Evolutionary conservation across 2,888 invertebrate species (phyloP), one percentile per base, ranked within the genome.

Genomic region (Baccha elongata): DNA sequence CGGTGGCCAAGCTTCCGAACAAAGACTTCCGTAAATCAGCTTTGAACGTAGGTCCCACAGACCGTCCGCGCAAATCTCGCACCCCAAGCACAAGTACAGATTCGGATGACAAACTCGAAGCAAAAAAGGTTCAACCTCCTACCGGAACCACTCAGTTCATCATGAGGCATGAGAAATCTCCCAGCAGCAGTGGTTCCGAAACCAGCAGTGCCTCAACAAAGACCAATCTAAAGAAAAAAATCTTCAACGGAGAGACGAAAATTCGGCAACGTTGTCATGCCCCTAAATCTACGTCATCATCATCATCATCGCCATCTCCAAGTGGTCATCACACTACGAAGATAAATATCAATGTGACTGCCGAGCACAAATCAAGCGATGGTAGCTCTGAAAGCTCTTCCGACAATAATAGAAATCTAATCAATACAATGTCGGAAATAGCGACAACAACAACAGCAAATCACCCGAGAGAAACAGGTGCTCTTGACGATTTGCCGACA

Each of bases 11-110:
- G 68, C 87, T 88, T 85, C 92, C 93, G 19, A 95, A 95, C 88
- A 95, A 95, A 89, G 95, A 95, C 88, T 94, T 94, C 86, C 91
- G 95, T 35, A 95, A 95, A 88, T 95, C 95, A 0, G 93, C 94
- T 0, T 88, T 95, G 11, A 95, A 95, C 89, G 94, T 95, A 91
- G 92, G 92, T 48, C 91, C 92, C 26, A 89, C 90, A 0, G 91
- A 91, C 68, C 86, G 90, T 0, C 89, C 90, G 0, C 85, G 90
- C 1, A 90, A 91, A 73, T 90, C 89, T 68, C 90, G 89, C 68
- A 91, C 91, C 0, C 89, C 91, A 2, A 90, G 90, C 83, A 89
- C 89, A 8, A 88, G 90, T 0, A 89, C 88, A 0, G 90, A 90
- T 35, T 89, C 89, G 0, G 90, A 90, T 73, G 88, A 88, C 1